Conservation (phyloP, 2,797 vertebrate genomes). For the Danionella dracula region DNA sequence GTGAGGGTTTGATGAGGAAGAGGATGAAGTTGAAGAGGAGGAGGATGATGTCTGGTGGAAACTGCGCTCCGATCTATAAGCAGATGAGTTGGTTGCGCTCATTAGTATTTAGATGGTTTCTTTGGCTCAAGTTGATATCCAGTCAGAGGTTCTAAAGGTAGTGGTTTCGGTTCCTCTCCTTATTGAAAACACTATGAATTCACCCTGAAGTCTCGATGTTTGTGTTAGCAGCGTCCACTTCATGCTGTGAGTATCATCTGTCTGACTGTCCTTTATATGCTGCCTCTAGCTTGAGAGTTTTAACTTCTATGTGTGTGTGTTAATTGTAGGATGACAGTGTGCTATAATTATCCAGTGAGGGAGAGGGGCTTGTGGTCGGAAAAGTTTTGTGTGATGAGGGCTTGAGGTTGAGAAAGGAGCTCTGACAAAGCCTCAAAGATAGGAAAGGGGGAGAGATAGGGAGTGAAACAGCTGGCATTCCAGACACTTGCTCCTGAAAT, state of each 20-base stretch:
- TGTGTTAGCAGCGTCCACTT: conserved; percentile 23
- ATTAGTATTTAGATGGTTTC: conserved; percentile 58
- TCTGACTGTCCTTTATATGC: conserved; percentile 51
- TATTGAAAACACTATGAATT: conserved; percentile 33
- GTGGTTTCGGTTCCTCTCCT: conserved; percentile 2
- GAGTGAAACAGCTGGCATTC: conserved; percentile 60
- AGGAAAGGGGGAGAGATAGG: conserved; percentile 41
- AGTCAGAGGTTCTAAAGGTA: background rate
- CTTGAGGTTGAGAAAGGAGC: conserved; percentile 54
- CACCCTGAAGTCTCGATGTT: background rate
- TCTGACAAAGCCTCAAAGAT: conserved; percentile 45
- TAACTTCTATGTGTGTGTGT: conserved; percentile 43
- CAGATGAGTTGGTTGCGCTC: conserved; percentile 75
- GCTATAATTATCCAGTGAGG: conserved; percentile 70
- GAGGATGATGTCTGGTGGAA: conserved; percentile 70
- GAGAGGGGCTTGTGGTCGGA: conserved; percentile 61
- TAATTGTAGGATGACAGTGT: conserved; percentile 58
- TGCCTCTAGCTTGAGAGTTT: conserved; percentile 31
- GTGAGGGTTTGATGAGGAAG: conserved; percentile 67
- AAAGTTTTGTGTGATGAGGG: conserved; percentile 59
- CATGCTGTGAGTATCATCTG: conserved; percentile 32
- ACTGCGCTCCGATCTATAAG: conserved; percentile 79
- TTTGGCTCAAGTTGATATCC: conserved; percentile 25
- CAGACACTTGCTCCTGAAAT: conserved; percentile 60
- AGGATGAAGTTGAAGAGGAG: conserved; percentile 58